Conservation (phyloP, 2,888 invertebrate genomes). For the Tortricodes alternella region DNA sequence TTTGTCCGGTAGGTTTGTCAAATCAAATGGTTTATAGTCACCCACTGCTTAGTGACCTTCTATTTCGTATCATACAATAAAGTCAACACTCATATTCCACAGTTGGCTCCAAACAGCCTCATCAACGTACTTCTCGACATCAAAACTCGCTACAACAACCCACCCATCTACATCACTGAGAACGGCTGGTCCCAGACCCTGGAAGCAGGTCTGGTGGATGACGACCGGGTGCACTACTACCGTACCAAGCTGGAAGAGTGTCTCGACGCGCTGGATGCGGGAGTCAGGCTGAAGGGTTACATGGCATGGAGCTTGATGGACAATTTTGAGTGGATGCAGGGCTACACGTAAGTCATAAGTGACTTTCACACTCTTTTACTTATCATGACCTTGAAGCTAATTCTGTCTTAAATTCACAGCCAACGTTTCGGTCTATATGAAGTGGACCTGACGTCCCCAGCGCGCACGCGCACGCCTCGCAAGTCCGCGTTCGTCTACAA, state of each 20-base stretch:
- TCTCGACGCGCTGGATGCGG: conserved; percentile 68
- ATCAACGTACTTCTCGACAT: conserved; percentile 77
- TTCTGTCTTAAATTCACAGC: conserved; percentile 44
- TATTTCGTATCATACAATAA: too few species aligned
- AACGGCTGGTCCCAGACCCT: conserved; percentile 79
- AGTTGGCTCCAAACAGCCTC: conserved; percentile 82
- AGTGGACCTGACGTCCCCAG: conserved; percentile 81
- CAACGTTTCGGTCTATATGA: conserved; percentile 83
- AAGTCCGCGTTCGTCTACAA: conserved; percentile 75
- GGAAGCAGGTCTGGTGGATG: conserved; percentile 60
- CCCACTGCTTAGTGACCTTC: too few species aligned
- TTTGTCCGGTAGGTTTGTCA: too few species aligned
- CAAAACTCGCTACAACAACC: conserved; percentile 72
- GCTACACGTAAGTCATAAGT: conserved; percentile 75
- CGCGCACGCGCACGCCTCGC: conserved; percentile 81
- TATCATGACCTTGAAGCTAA: neutral
- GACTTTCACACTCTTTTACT: neutral
- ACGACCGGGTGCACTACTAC: conserved; percentile 69
- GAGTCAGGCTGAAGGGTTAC: conserved; percentile 77
- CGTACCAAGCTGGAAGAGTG: conserved; percentile 67
- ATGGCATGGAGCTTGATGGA: conserved; percentile 85
- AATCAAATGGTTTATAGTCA: too few species aligned
- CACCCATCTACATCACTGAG: conserved; percentile 83
- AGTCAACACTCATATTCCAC: conserved; percentile 40
- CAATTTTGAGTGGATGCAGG: conserved; percentile 85